Evolutionary conservation across 37 sponge, comb jelly and placozoan genomes (phyloP).

Genomic region (Dysidea cf. avara): DNA sequence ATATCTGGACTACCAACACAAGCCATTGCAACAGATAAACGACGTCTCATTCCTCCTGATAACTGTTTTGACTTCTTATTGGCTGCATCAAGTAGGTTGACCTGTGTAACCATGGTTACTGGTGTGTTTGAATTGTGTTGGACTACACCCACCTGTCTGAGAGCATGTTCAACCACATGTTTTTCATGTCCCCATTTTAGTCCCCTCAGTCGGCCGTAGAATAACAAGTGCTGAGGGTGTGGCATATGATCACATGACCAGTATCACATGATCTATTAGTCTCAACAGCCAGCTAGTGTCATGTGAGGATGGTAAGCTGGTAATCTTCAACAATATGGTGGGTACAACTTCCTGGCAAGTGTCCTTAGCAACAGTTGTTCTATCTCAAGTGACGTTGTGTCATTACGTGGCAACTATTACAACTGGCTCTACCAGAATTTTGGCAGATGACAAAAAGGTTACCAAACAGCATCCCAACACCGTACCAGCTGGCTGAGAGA

Average conservation of each 20-base stretch:
- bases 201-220: constrained; percentile 79
- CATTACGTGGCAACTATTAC: background rate
- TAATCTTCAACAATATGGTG: too few relatives aligned
- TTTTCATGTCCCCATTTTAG: constrained; percentile 50
- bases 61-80: constrained; percentile 58
- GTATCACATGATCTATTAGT: too few relatives aligned
- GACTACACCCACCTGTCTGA: constrained; percentile 52
- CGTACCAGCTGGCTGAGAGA: background rate
- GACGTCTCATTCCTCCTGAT: constrained; percentile 71
- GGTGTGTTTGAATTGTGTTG: background rate
- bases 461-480: background rate
- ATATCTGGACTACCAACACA: constrained; percentile 72
- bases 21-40: constrained; percentile 84
- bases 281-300: too few relatives aligned
- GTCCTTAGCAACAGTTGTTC: too few relatives aligned
- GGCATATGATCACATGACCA: too few relatives aligned
- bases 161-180: constrained; percentile 54
- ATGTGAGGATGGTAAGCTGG: too few relatives aligned
- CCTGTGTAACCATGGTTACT: constrained; percentile 29
- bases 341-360: too few relatives aligned
- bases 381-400: too few relatives aligned
- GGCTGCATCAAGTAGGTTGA: constrained; percentile 64
- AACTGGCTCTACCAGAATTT: background rate
- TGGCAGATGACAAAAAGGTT: too few relatives aligned
- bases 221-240: constrained; percentile 76